Percentiles rank a stretch among this genome's conserved stretches.
These are phyloP conservation scores for Heteractis magnifica DNA, from an alignment of 92 coral and sea anemone genomes.

Conservation along the genomic window DNA sequence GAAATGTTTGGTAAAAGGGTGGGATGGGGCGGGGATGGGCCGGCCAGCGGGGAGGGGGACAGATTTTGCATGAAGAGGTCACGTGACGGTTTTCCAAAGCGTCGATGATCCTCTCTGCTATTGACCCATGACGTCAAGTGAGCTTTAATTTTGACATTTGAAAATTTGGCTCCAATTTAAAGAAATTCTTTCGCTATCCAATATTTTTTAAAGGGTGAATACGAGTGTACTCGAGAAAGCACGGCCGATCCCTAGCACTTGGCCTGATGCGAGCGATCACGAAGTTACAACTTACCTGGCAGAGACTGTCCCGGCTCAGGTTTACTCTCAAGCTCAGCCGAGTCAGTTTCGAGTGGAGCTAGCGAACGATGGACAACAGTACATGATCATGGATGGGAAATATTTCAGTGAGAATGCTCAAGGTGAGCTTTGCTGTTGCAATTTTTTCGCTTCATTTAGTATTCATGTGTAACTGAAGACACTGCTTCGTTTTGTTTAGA, in stretches of 20 bases:
- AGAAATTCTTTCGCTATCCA: background rate
- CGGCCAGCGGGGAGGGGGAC: too few species aligned
- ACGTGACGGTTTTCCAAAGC: too few species aligned
- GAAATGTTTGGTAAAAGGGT: too few species aligned
- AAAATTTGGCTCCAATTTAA: background rate
- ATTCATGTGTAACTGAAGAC: too few species aligned
- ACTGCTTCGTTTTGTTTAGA: background rate
- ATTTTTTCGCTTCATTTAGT: background rate
- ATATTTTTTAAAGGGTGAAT: background rate
- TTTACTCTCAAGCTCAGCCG: slow-evolving; percentile 22
- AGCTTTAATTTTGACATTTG: background rate
- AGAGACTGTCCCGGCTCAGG: slow-evolving; percentile 6
- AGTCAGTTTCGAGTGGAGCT: slow-evolving; percentile 21
- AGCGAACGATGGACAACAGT: slow-evolving; percentile 34
- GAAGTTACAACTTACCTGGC: background rate
- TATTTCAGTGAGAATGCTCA: slow-evolving; percentile 15
- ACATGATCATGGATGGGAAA: slow-evolving; percentile 29
- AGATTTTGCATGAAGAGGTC: too few species aligned
- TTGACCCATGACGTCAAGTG: background rate
- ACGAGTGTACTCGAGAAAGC: slow-evolving; percentile 18
- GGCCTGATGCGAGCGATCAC: slow-evolving; percentile 17
- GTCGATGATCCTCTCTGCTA: too few species aligned
- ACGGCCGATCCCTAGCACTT: slow-evolving; percentile 19
- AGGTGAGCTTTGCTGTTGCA: slow-evolving; percentile 6
- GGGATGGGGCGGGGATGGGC: too few species aligned